Percentiles rank a stretch among this genome's conserved stretches.
phyloP scores from a whole-genome alignment of 2,888 invertebrate genomes.

The Sarcophaga subvicina region DNA sequence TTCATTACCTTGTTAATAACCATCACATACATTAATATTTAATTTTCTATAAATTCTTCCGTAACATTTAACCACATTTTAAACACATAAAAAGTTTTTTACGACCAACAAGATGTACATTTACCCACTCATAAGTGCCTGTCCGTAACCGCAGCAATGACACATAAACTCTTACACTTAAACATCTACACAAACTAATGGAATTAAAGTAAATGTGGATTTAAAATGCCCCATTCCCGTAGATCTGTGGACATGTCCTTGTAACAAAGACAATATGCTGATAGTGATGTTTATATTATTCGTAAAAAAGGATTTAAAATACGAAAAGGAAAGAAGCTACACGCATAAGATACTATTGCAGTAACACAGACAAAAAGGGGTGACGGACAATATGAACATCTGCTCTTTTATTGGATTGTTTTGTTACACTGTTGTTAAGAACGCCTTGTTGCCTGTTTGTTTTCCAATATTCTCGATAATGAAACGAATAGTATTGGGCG shows the following conservation, averaged over 20 bases:
- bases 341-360: constrained; percentile 12
- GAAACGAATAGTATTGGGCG: too few relatives aligned
- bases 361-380: neutral
- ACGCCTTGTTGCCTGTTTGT: constrained; percentile 49
- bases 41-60: constrained; percentile 68
- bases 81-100: constrained; percentile 68
- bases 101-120: constrained; percentile 67
- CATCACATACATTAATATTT: constrained; percentile 62
- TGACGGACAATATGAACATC: constrained; percentile 50
- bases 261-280: constrained; percentile 59
- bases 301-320: constrained; percentile 48
- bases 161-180: neutral
- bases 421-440: constrained; percentile 37
- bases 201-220: constrained; percentile 40
- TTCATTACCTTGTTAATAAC: constrained; percentile 67
- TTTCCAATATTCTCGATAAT: constrained; percentile 6
- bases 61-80: constrained; percentile 68
- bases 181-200: constrained; percentile 18
- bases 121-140: constrained; percentile 58
- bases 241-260: constrained; percentile 36
- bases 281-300: constrained; percentile 38
- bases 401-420: constrained; percentile 42
- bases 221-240: constrained; percentile 32
- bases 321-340: constrained; percentile 9
- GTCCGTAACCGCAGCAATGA: constrained; percentile 18